Percentiles rank a stretch among this genome's conserved stretches.
phyloP scores from a whole-genome alignment of 2,888 invertebrate genomes.

The Rhagophthalmus giganteus region DNA sequence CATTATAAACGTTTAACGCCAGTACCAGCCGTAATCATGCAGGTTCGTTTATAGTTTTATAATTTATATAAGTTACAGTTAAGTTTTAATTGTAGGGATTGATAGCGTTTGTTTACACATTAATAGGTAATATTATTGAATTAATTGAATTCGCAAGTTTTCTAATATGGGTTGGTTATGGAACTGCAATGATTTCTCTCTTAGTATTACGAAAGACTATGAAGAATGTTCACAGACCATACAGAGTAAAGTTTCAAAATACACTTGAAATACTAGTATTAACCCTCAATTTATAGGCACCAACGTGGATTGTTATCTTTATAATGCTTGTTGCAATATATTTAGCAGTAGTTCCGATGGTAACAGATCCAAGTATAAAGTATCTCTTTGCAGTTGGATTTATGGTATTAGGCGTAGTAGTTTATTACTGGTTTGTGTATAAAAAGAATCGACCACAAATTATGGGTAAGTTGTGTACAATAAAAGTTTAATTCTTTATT shows the following conservation, averaged over 20 bases:
- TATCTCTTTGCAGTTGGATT: constrained; percentile 76
- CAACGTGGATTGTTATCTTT: constrained; percentile 71
- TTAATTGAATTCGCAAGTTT: constrained; percentile 86
- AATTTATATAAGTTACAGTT: background rate
- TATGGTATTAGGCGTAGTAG: constrained; percentile 67
- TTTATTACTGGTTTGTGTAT: constrained; percentile 78
- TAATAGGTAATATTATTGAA: constrained; percentile 72
- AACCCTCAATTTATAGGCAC: constrained; percentile 58
- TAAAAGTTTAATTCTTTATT: constrained; percentile 2
- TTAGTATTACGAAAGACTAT: constrained; percentile 73
- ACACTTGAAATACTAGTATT: background rate
- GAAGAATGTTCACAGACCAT: constrained; percentile 69
- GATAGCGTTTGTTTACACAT: constrained; percentile 70
- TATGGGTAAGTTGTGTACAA: constrained; percentile 58
- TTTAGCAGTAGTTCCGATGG: constrained; percentile 73
- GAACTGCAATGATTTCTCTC: constrained; percentile 77
- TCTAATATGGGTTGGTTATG: constrained; percentile 87
- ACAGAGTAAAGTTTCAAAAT: constrained; percentile 58
- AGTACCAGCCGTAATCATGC: constrained; percentile 79
- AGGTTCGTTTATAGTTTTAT: constrained; percentile 57
- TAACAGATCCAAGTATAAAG: constrained; percentile 74
- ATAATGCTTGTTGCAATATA: constrained; percentile 72
- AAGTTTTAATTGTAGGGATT: constrained; percentile 60
- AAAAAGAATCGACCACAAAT: constrained; percentile 65
- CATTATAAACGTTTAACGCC: constrained; percentile 75